A percentile compares a stretch with the other conserved stretches of the same genome.
Evolutionary conservation across 2,888 invertebrate species (phyloP).

Genomic region (Cyclophora albipunctata): DNA sequence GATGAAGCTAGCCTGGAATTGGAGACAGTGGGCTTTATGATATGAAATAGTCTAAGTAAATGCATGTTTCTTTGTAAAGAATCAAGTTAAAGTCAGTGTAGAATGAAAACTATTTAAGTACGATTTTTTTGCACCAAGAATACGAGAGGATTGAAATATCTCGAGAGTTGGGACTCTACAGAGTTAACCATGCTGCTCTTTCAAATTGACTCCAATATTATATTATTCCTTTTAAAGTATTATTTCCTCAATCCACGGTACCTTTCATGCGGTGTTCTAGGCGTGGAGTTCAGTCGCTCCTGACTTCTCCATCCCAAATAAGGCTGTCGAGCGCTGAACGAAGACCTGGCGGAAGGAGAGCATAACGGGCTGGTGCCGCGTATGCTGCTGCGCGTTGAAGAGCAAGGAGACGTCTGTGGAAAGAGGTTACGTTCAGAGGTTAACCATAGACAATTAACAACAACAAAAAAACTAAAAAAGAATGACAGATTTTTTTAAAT

Average conservation of each 20-base stretch:
- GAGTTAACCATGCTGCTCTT: no score
- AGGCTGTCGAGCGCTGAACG: slow-evolving; percentile 89
- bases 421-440: background rate
- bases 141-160: background rate
- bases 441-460: background rate
- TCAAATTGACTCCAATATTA: no score
- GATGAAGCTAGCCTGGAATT: slow-evolving; percentile 79
- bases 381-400: slow-evolving; percentile 82
- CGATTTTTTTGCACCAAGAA: background rate
- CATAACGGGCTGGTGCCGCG: slow-evolving; percentile 81
- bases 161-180: no score
- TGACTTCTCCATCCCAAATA: slow-evolving; percentile 94
- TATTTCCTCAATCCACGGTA: slow-evolving; percentile 20
- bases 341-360: slow-evolving; percentile 80
- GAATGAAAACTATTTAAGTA: background rate
- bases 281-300: slow-evolving; percentile 85
- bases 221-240: no score
- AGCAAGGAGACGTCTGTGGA: slow-evolving; percentile 80
- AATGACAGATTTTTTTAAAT: no score
- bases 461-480: no score
- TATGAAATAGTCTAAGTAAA: no score
- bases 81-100: no score
- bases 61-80: no score
- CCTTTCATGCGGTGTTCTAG: slow-evolving; percentile 90
- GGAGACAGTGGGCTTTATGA: background rate